phyloP scores from a whole-genome alignment of 2,888 invertebrate species.

The Andrena bucephala region DNA sequence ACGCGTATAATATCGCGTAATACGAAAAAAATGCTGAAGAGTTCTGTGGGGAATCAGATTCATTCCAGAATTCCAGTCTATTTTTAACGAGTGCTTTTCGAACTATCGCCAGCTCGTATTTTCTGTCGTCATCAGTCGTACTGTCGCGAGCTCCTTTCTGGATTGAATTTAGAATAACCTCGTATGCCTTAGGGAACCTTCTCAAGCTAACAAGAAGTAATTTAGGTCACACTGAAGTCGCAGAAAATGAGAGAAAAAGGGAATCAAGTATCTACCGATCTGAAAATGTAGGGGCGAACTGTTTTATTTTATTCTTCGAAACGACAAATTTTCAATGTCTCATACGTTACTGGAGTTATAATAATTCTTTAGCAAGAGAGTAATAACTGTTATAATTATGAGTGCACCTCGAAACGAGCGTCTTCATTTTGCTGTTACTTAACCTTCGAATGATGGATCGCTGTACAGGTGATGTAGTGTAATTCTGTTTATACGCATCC shows the following conservation, averaged over 20 bases:
- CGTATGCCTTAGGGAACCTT: not conserved
- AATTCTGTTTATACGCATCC: too few species aligned
- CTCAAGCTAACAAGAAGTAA: not conserved
- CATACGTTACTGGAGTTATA: not conserved
- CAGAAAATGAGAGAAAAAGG: not conserved
- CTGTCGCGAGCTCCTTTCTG: slow-evolving; percentile 20
- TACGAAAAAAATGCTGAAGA: slow-evolving; percentile 28
- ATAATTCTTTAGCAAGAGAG: not conserved
- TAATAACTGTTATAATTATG: not conserved
- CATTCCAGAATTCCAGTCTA: slow-evolving; percentile 64
- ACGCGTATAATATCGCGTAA: not conserved
- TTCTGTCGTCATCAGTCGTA: slow-evolving; percentile 40
- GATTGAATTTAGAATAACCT: slow-evolving; percentile 26
- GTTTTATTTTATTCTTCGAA: not conserved
- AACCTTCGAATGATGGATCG: not conserved
- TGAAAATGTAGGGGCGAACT: not conserved
- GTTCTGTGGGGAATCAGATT: slow-evolving; percentile 32
- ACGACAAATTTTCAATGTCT: not conserved
- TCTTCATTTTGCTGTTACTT: not conserved
- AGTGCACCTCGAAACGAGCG: not conserved
- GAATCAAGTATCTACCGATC: not conserved
- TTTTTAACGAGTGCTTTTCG: slow-evolving; percentile 64
- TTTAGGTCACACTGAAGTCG: not conserved
- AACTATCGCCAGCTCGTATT: slow-evolving; percentile 48
- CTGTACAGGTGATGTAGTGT: too few species aligned